Evolutionary conservation across 1,140 invertebrate genomes (phyloP).

Genomic region (Prorops nasuta): DNA sequence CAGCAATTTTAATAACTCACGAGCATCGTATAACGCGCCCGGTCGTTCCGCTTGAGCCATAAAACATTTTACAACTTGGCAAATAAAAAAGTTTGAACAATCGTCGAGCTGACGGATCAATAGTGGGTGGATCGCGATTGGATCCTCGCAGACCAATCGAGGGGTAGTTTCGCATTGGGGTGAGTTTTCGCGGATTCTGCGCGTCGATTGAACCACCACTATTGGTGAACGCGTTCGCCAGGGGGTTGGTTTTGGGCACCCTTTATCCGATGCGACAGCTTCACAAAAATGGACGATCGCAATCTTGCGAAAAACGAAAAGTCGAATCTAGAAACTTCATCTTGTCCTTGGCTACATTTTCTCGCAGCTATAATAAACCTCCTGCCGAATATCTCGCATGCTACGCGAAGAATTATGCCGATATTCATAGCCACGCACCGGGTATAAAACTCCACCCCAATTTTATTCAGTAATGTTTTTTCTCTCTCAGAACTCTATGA

Average conservation of each 20-base stretch:
- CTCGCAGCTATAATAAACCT: too few relatives aligned
- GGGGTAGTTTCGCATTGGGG: constrained; percentile 19
- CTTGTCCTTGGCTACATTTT: too few relatives aligned
- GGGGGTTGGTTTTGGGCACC: constrained; percentile 39
- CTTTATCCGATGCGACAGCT: constrained; percentile 21
- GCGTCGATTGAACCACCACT: constrained; percentile 21
- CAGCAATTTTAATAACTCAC: constrained; percentile 42
- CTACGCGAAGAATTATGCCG: too few relatives aligned
- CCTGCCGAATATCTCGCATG: too few relatives aligned
- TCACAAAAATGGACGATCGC: constrained; percentile 38
- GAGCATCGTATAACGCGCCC: constrained; percentile 26
- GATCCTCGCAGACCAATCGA: constrained; percentile 27
- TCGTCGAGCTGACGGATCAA: constrained; percentile 33
- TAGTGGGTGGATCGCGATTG: constrained; percentile 33
- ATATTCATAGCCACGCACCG: too few relatives aligned
- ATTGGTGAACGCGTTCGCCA: constrained; percentile 35
- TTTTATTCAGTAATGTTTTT: too few relatives aligned
- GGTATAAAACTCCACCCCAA: too few relatives aligned
- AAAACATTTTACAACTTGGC: constrained; percentile 42
- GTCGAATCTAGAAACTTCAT: too few relatives aligned
- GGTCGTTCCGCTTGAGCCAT: constrained; percentile 26
- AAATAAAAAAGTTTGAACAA: constrained; percentile 44
- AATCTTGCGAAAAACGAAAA: neutral
- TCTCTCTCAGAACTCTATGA: too few relatives aligned
- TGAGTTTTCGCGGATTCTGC: constrained; percentile 41